Percentiles rank a stretch among this genome's conserved stretches.
Evolutionary conservation across 92 coral and sea anemone genomes (phyloP).

Genomic region (Phymanthus crucifer): DNA sequence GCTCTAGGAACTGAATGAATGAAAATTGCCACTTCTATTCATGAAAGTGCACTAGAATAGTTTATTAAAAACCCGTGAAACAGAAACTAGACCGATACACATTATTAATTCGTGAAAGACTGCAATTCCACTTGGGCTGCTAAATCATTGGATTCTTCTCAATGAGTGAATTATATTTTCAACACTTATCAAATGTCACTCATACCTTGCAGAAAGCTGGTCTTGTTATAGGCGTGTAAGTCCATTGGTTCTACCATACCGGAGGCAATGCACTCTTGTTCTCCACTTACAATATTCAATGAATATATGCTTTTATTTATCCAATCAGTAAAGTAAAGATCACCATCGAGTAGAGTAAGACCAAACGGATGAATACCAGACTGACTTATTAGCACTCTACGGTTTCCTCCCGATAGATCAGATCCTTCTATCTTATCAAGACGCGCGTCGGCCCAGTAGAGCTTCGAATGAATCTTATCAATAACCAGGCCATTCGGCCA

Average conservation of each 20-base stretch:
- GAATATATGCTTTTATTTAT: not conserved
- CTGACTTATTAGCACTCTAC: not conserved
- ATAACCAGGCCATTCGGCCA: conserved; percentile 70
- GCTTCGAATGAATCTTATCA: conserved; percentile 32
- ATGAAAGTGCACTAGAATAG: too few species aligned
- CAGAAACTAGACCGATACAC: too few species aligned
- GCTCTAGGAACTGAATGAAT: too few species aligned
- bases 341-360: conserved; percentile 5
- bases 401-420: not conserved
- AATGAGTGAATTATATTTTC: too few species aligned
- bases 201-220: not conserved
- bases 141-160: too few species aligned
- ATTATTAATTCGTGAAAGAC: too few species aligned
- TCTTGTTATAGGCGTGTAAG: not conserved
- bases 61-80: too few species aligned
- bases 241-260: not conserved
- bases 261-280: not conserved
- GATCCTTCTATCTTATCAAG: conserved; percentile 26
- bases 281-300: not conserved
- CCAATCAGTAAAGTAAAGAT: conserved; percentile 49
- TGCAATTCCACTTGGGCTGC: too few species aligned
- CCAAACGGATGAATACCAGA: conserved; percentile 33
- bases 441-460: conserved; percentile 73
- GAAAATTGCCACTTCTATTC: too few species aligned
- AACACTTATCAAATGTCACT: too few species aligned